phyloP scores from a whole-genome alignment of 2,888 invertebrate species.

The Balanococcus diminutus region DNA sequence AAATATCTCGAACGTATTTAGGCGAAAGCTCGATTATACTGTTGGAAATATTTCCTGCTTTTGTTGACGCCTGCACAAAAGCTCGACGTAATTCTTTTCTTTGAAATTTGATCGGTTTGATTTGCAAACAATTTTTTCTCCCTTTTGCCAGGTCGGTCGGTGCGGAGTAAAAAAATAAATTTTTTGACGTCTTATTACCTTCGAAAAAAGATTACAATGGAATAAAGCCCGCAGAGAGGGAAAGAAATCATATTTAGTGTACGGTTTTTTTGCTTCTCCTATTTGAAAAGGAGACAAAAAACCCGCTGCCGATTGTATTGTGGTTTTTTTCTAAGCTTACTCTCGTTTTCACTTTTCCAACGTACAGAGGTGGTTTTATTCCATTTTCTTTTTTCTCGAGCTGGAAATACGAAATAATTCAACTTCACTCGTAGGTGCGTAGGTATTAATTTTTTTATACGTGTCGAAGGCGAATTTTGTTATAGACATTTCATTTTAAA shows the following conservation, averaged over 20 bases:
- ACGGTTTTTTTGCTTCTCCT: background rate
- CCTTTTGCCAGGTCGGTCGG: background rate
- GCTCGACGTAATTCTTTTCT: background rate
- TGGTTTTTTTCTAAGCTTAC: background rate
- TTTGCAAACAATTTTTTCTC: background rate
- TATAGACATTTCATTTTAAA: background rate
- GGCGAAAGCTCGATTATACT: background rate
- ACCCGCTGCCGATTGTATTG: background rate
- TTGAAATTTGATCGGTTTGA: slow-evolving; percentile 11
- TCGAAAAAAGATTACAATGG: background rate
- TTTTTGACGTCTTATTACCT: slow-evolving; percentile 5
- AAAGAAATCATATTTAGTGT: background rate
- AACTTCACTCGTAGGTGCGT: background rate
- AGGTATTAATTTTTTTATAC: background rate
- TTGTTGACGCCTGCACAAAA: background rate
- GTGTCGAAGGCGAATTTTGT: background rate
- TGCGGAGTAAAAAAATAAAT: background rate
- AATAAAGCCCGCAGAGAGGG: background rate
- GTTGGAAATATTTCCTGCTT: background rate
- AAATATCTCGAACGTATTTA: background rate
- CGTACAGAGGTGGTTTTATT: too few species aligned
- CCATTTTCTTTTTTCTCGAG: background rate
- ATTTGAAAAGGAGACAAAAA: background rate
- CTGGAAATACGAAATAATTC: background rate
- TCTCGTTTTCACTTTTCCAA: background rate